Evolutionary conservation across 2,888 invertebrate species (phyloP).

Genomic region (Drosophila macrospina): DNA sequence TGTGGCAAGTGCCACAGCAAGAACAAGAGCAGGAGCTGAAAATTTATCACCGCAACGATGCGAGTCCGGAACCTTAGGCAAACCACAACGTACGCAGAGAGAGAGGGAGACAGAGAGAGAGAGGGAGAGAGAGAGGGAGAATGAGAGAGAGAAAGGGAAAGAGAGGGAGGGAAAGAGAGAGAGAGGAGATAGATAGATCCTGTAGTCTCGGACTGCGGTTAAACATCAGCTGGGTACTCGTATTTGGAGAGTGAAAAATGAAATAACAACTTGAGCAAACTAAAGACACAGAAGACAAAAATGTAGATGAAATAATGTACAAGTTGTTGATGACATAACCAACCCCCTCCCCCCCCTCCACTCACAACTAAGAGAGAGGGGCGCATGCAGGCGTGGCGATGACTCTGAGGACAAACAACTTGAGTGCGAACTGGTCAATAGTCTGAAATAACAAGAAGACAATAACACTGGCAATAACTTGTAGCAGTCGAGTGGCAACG

Average conservation of each 20-base stretch:
- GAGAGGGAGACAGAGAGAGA: neutral
- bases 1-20: constrained; percentile 9
- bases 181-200: no score
- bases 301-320: constrained; percentile 51
- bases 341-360: no score
- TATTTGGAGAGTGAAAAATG: constrained; percentile 66
- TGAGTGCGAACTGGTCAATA: constrained; percentile 78
- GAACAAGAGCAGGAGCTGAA: constrained; percentile 28
- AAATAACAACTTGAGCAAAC: constrained; percentile 71
- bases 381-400: neutral
- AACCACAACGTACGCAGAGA: constrained; percentile 35
- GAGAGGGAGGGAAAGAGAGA: no score
- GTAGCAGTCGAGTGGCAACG: constrained; percentile 38
- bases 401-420: constrained; percentile 64
- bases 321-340: constrained; percentile 54
- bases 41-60: constrained; percentile 58
- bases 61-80: constrained; percentile 32
- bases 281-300: constrained; percentile 34
- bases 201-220: constrained; percentile 52
- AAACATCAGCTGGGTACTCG: constrained; percentile 68
- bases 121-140: neutral
- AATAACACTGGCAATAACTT: constrained; percentile 78
- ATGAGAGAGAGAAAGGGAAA: no score
- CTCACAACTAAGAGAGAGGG: neutral
- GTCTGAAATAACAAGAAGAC: constrained; percentile 78